Conservation (phyloP, 2,888 invertebrate species). For the Aphodius granarius region DNA sequence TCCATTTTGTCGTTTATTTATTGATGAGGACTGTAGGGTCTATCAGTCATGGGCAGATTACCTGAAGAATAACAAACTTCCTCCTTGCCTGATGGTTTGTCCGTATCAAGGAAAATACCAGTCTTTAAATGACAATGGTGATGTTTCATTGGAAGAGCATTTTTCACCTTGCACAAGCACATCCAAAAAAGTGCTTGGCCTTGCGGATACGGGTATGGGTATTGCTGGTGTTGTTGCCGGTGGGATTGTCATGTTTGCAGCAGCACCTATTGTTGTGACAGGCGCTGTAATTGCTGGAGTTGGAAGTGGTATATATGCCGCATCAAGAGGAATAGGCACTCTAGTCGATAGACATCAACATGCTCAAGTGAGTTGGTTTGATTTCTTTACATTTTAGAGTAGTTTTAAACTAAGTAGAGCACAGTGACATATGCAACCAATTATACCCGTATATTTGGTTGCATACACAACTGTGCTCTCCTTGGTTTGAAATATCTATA, state of each 20-base stretch:
- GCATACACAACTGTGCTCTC: too few relatives aligned
- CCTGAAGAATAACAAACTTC: conserved; percentile 57
- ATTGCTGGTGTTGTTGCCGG: conserved; percentile 19
- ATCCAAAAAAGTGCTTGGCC: not conserved
- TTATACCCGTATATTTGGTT: too few relatives aligned
- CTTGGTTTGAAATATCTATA: too few relatives aligned
- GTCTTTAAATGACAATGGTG: not conserved
- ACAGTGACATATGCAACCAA: too few relatives aligned
- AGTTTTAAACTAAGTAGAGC: too few relatives aligned
- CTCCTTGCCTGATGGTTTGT: conserved; percentile 59
- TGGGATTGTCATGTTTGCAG: conserved; percentile 16
- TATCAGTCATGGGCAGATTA: conserved; percentile 60
- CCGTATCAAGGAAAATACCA: conserved; percentile 56
- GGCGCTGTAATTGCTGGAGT: conserved; percentile 20
- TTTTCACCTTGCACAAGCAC: conserved; percentile 3
- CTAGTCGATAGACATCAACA: conserved; percentile 25
- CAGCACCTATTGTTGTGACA: conserved; percentile 20
- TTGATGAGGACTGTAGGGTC: conserved; percentile 54
- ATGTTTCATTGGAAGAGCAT: not conserved
- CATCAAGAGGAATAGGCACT: conserved; percentile 22
- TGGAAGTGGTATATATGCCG: conserved; percentile 21
- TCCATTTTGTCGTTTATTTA: conserved; percentile 44
- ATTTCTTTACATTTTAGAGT: not conserved
- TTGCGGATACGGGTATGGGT: conserved; percentile 19
- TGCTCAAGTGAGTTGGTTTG: conserved; percentile 18